Evolutionary conservation across 2,888 invertebrate species (phyloP).

Genomic region (Agrotis puta): DNA sequence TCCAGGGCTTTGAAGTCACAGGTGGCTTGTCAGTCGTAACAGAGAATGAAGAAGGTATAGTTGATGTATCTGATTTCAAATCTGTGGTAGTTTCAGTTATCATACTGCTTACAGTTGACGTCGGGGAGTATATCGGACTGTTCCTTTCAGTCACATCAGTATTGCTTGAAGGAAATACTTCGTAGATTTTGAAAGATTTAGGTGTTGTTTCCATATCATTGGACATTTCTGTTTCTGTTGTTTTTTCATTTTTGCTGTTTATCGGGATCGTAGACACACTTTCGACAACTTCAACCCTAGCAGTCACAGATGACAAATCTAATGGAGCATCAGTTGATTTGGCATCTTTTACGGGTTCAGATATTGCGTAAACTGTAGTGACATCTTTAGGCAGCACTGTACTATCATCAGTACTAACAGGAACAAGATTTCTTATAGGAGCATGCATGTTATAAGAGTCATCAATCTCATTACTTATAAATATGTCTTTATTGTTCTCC

Average conservation of each 20-base stretch:
- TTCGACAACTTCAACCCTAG: conserved; percentile 79
- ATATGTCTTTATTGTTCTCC: conserved; percentile 82
- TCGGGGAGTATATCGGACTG: conserved; percentile 66
- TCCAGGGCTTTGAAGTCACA: conserved; percentile 62
- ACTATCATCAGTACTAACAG: conserved; percentile 56
- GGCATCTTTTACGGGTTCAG: conserved; percentile 71
- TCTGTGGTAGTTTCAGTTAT: conserved; percentile 85
- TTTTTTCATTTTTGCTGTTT: conserved; percentile 71
- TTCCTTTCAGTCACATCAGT: conserved; percentile 67
- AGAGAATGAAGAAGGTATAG: conserved; percentile 76
- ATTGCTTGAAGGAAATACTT: conserved; percentile 81
- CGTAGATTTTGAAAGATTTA: conserved; percentile 82
- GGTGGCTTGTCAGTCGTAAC: conserved; percentile 69
- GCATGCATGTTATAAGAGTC: conserved; percentile 73
- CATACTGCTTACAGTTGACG: conserved; percentile 76
- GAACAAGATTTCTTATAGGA: conserved; percentile 72
- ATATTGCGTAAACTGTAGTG: conserved; percentile 75
- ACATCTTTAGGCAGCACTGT: conserved; percentile 72
- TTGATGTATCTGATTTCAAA: conserved; percentile 82
- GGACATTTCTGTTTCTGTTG: conserved; percentile 72
- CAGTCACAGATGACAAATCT: conserved; percentile 55
- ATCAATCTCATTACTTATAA: conserved; percentile 88
- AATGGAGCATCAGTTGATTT: conserved; percentile 58
- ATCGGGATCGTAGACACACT: conserved; percentile 85
- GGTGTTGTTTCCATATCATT: conserved; percentile 81